phyloP scores from a whole-genome alignment of 2,113 vertebrate species.

The Xenus cinereus region DNA sequence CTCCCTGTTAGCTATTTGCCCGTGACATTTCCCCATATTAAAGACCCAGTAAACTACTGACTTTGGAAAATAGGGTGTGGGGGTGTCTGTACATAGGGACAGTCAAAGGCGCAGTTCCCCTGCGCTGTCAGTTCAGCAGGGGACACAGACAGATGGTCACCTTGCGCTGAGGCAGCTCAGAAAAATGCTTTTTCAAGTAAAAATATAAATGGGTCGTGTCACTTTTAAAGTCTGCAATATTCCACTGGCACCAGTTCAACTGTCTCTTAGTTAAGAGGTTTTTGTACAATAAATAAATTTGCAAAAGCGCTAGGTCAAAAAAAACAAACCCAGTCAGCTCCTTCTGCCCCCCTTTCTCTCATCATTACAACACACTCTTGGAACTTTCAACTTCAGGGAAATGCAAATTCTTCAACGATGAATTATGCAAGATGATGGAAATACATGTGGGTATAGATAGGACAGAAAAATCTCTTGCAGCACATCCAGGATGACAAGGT shows the following conservation, averaged over 20 bases:
- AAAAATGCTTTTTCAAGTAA: slow-evolving; percentile 35
- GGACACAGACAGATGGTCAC: neutral
- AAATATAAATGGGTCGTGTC: neutral
- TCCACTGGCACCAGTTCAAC: slow-evolving; percentile 14
- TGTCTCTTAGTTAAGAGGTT: neutral
- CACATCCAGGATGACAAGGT: neutral
- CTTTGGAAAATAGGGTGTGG: accelerated
- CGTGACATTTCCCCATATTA: neutral
- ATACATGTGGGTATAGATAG: neutral
- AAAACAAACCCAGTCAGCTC: neutral
- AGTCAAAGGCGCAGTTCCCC: neutral
- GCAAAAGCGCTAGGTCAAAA: neutral
- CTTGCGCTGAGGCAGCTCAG: neutral
- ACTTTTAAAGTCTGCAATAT: slow-evolving; percentile 14
- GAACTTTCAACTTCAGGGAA: slow-evolving; percentile 25
- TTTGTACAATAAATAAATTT: slow-evolving; percentile 19
- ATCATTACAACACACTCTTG: neutral
- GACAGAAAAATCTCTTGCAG: slow-evolving; percentile 2
- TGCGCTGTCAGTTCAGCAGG: neutral
- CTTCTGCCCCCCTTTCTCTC: neutral
- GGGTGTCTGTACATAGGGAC: neutral
- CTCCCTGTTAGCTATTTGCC: neutral
- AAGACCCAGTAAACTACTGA: neutral
- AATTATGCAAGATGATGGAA: slow-evolving; percentile 30
- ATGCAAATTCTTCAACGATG: neutral